These are phyloP conservation scores for Conger conger DNA, from an alignment of 2,113 vertebrate genomes.

Conservation along the genomic window DNA sequence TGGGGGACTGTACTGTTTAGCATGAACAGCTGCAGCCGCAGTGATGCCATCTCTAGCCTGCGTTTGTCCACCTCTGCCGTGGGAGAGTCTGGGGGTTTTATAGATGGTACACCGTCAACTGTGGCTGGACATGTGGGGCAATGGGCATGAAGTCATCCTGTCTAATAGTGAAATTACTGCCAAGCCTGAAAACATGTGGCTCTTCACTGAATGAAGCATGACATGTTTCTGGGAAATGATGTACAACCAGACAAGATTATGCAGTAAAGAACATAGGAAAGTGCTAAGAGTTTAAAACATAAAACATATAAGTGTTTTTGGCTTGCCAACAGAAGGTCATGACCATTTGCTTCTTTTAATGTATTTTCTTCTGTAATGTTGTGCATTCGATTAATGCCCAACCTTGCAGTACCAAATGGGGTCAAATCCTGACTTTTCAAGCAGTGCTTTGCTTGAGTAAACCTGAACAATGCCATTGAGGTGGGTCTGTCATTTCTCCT, in stretches of 20 bases:
- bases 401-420: neutral
- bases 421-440: neutral
- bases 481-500: neutral
- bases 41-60: neutral
- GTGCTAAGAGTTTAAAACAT: neutral
- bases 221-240: conserved; percentile 3
- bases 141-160: neutral
- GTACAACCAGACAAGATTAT: neutral
- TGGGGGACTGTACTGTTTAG: neutral
- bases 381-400: no score
- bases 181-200: no score
- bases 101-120: neutral
- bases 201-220: no score
- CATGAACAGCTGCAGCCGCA: no score
- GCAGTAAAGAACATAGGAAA: neutral
- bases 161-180: neutral
- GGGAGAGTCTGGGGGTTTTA: neutral
- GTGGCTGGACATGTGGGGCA: neutral
- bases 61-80: neutral
- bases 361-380: no score
- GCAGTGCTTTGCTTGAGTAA: neutral
- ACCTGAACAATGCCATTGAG: neutral
- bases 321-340: neutral
- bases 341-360: neutral
- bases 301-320: neutral